These are phyloP conservation scores for Vanessa cardui DNA, from an alignment of 2,888 invertebrate genomes.

Conservation along the genomic window DNA sequence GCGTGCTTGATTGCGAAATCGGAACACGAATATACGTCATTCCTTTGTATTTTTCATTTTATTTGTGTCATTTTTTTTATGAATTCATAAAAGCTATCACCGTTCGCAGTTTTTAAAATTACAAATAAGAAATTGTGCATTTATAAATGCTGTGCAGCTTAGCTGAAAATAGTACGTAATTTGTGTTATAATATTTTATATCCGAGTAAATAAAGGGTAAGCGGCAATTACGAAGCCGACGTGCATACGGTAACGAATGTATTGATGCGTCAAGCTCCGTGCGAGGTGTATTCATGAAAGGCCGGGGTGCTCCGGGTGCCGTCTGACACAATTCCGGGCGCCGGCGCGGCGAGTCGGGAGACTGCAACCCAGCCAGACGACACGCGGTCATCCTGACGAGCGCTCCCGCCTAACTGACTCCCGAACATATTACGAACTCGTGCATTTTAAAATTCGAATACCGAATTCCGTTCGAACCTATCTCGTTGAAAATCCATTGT, in stretches of 20 bases:
- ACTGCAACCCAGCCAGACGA: slow-evolving; percentile 76
- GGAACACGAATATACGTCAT: background rate
- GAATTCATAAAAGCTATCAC: background rate
- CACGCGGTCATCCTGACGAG: slow-evolving; percentile 69
- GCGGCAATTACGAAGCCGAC: slow-evolving; percentile 53
- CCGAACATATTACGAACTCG: slow-evolving; percentile 43
- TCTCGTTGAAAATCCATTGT: slow-evolving; percentile 55
- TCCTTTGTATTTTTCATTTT: background rate
- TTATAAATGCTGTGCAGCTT: too few relatives aligned
- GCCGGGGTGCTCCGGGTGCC: slow-evolving; percentile 69
- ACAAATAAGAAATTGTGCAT: too few relatives aligned
- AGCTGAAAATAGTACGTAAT: background rate
- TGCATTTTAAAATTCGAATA: slow-evolving; percentile 37
- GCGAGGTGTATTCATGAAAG: slow-evolving; percentile 68
- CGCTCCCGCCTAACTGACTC: slow-evolving; percentile 59
- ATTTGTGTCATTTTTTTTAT: background rate
- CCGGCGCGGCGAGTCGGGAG: slow-evolving; percentile 72
- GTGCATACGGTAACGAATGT: slow-evolving; percentile 61
- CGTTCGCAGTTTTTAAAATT: too few relatives aligned
- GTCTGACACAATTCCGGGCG: slow-evolving; percentile 80
- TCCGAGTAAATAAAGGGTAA: slow-evolving; percentile 34
- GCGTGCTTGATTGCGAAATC: background rate
- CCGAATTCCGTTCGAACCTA: slow-evolving; percentile 33
- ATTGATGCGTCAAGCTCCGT: slow-evolving; percentile 68
- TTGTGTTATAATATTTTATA: background rate